phyloP scores from a whole-genome alignment of 1,140 invertebrate genomes.

The Armadillidium nasatum region DNA sequence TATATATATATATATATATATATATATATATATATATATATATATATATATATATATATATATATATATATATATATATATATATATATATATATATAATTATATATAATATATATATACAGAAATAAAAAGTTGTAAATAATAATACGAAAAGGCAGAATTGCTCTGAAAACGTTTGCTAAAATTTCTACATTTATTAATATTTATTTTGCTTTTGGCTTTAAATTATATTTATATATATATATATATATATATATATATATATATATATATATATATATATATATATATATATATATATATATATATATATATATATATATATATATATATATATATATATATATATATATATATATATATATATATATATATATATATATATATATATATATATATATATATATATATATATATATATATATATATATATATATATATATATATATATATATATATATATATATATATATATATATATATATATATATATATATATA shows the following conservation, averaged over 20 bases:
- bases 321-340: slow-evolving; percentile 26
- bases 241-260: slow-evolving; percentile 27
- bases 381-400: slow-evolving; percentile 14
- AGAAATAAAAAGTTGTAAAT: too few species aligned
- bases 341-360: slow-evolving; percentile 26
- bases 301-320: not conserved
- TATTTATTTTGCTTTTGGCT: too few species aligned
- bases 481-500: too few species aligned
- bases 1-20: slow-evolving; percentile 6
- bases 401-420: not conserved
- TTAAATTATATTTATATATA: not conserved
- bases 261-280: not conserved
- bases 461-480: too few species aligned
- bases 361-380: slow-evolving; percentile 9
- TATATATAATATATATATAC: too few species aligned
- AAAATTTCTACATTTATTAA: not conserved
- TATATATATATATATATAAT: not conserved
- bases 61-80: slow-evolving; percentile 6
- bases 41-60: too few species aligned
- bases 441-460: slow-evolving; percentile 4
- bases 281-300: not conserved
- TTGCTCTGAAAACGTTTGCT: too few species aligned
- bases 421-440: slow-evolving; percentile 12
- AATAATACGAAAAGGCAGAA: too few species aligned
- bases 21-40: slow-evolving; percentile 6